Evolutionary conservation across 2,113 vertebrate genomes (phyloP).

Genomic region (Caretta caretta): DNA sequence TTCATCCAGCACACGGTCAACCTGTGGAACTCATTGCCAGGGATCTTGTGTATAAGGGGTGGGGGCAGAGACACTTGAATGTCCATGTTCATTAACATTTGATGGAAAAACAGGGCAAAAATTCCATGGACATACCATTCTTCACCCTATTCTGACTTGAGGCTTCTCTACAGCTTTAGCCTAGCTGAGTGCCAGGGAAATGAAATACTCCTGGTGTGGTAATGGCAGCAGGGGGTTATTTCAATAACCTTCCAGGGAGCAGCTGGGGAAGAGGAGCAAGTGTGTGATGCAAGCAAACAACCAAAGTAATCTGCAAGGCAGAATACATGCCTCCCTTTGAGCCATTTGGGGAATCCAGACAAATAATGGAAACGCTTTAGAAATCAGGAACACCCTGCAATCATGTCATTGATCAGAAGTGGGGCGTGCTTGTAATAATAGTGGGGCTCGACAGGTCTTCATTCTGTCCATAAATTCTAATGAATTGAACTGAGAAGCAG

Average conservation of each 20-base stretch:
- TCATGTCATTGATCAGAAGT: background rate
- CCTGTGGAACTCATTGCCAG: background rate
- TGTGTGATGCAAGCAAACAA: background rate
- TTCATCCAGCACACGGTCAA: background rate
- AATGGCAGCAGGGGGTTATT: background rate
- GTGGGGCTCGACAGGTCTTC: background rate
- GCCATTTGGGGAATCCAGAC: background rate
- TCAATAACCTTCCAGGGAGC: background rate
- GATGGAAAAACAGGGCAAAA: background rate
- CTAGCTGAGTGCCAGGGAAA: background rate
- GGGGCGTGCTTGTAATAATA: too few relatives aligned
- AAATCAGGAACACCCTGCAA: background rate
- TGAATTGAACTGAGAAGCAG: background rate
- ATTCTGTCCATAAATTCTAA: background rate
- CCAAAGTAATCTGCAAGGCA: background rate
- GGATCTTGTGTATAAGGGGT: background rate
- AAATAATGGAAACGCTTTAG: background rate
- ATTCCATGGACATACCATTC: background rate
- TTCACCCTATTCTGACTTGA: background rate
- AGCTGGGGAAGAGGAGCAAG: background rate
- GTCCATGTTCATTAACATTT: background rate
- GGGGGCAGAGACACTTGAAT: background rate
- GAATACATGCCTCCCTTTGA: background rate
- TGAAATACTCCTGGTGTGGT: background rate
- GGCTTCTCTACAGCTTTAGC: background rate